Base-by-base conservation (phyloP, 92 coral and sea anemone species). In the Bergia puertoricense region DNA sequence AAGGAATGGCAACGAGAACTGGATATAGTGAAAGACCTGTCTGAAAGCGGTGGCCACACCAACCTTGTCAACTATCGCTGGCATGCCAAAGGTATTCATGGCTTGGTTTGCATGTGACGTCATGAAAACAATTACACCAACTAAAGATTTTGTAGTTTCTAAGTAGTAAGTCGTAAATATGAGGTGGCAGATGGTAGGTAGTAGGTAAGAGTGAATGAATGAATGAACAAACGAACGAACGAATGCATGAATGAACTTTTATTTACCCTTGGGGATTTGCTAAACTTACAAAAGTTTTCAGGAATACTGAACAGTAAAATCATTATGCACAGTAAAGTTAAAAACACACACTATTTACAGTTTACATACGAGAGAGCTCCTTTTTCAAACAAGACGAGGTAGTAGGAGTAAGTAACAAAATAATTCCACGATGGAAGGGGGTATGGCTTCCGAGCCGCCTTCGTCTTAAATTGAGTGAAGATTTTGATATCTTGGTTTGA, bases 21-120 rank as follows among this genome's bases (percentile, higher is more conserved):
- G 41, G 86, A 89, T 38, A 68, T 74, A 40, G 91, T 80, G 14
- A 20, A 39, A 41, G n/a, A 57, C 37, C 66, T 92, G 66, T 20
- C 42, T 57, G 83, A 40, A 30, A 68, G 36, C 13, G 68, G 79
- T 10, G 86, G 92, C 13, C 91, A 88, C 56, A 13, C 91, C 7
- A 85, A 88, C 78, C 80, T 93, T 20, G 89, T 89, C 37, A 84
- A 86, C 18, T 93, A 92, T 59, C 89, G 94, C 36, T 93, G 96
- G 96, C 96, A 93, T 80, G 88, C 94, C 13, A 80, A 89, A 88
- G 96, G 96, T 78, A 66, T 14, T 45, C 59, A 54, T 18, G 59
- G 16, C 59, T 54, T 73, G 77, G 13, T 68, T n/a, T 72, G 44
- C 40, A 72, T 22, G 8, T 37, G 36, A 15, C 76, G 44, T 40